These are phyloP conservation scores for Hydrochoerus hydrochaeris DNA, from an alignment of 2,113 vertebrate genomes.

Conservation along the genomic window DNA sequence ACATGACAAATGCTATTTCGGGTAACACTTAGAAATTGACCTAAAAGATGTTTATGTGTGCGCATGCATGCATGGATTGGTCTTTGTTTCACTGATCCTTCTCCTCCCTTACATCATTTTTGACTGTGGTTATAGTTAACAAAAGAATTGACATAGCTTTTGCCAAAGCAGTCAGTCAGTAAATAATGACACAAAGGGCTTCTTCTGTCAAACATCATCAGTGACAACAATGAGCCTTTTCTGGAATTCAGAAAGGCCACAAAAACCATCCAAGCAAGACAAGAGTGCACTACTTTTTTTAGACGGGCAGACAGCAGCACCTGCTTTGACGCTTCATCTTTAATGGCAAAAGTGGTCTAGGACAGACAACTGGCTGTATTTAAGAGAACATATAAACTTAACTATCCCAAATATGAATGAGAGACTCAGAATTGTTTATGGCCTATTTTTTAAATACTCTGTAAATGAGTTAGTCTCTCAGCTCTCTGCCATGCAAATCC, in stretches of 20 bases:
- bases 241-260: slow-evolving; percentile 57
- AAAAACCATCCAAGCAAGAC: slow-evolving; percentile 14
- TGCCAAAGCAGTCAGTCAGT: slow-evolving; percentile 58
- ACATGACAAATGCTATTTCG: not conserved
- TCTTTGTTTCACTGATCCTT: slow-evolving; percentile 32
- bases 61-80: fast-evolving
- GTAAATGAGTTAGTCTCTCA: not conserved
- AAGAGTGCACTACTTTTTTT: not conserved
- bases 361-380: not conserved
- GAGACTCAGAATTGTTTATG: not conserved
- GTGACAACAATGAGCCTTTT: slow-evolving; percentile 57
- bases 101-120: slow-evolving; percentile 2
- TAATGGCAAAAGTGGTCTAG: not conserved
- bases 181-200: slow-evolving; percentile 60
- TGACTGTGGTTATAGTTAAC: slow-evolving; percentile 58
- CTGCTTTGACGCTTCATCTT: not conserved
- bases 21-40: not conserved
- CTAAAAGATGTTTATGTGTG: not conserved
- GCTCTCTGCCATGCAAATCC: not conserved
- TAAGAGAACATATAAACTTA: not conserved
- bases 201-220: slow-evolving; percentile 39
- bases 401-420: not conserved
- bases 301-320: not conserved
- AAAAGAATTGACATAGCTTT: slow-evolving; percentile 56
- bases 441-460: not conserved